Evolutionary conservation across 1,140 invertebrate species (phyloP).

Genomic region (Hyles vespertilio): DNA sequence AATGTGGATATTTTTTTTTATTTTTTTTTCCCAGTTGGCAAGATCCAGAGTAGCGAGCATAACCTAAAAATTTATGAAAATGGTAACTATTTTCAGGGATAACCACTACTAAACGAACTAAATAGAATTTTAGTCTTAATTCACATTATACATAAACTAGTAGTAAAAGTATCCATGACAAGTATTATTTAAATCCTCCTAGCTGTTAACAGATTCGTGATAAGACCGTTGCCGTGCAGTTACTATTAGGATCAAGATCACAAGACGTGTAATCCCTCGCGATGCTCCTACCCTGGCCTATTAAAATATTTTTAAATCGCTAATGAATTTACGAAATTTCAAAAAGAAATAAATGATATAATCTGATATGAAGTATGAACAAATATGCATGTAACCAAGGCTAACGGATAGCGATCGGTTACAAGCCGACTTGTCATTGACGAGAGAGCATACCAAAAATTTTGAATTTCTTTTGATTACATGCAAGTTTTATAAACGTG

Average conservation of each 20-base stretch:
- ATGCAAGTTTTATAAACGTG: constrained; percentile 48
- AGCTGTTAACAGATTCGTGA: too few relatives aligned
- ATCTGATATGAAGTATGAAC: constrained; percentile 53
- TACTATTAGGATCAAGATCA: constrained; percentile 8
- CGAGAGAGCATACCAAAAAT: constrained; percentile 49
- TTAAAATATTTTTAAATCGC: constrained; percentile 47
- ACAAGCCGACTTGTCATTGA: constrained; percentile 63
- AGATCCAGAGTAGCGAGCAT: constrained; percentile 72
- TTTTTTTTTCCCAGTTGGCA: constrained; percentile 71
- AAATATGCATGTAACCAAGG: constrained; percentile 73
- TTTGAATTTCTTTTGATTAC: constrained; percentile 42
- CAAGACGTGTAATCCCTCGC: constrained; percentile 58
- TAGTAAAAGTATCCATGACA: not conserved
- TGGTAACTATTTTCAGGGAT: constrained; percentile 75
- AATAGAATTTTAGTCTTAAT: constrained; percentile 6
- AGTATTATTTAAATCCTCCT: too few relatives aligned
- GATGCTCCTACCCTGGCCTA: constrained; percentile 64
- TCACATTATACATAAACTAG: constrained; percentile 8
- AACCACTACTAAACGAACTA: constrained; percentile 49
- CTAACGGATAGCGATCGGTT: constrained; percentile 53
- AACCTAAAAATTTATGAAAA: constrained; percentile 63
- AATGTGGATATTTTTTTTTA: constrained; percentile 63
- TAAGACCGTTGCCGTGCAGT: too few relatives aligned
- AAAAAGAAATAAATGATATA: constrained; percentile 47
- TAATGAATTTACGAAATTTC: constrained; percentile 56